Evolutionary conservation across 2,797 vertebrate genomes (phyloP).

Genomic region (Naso thynnoides): DNA sequence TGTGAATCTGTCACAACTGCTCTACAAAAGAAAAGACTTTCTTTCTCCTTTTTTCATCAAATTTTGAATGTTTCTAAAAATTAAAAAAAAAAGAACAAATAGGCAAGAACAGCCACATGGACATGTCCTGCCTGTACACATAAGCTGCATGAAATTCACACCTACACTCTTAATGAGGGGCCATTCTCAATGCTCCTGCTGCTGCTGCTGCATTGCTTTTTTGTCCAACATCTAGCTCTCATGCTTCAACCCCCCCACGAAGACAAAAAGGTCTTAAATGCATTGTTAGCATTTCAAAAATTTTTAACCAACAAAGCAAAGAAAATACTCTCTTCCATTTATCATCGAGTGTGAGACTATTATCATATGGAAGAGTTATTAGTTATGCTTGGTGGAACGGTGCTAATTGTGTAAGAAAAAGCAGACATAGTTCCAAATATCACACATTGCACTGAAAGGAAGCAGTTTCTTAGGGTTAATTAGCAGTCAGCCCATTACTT

Average conservation of each 20-base stretch:
- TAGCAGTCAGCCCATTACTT: slow-evolving; percentile 81
- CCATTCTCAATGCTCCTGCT: slow-evolving; percentile 2
- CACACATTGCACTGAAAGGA: slow-evolving; percentile 76
- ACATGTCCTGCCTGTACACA: slow-evolving; percentile 36
- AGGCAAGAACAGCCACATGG: neutral
- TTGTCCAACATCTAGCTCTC: slow-evolving; percentile 18
- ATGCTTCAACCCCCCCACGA: neutral
- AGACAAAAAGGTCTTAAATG: slow-evolving; percentile 46
- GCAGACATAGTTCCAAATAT: slow-evolving; percentile 77
- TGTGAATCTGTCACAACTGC: too few relatives aligned
- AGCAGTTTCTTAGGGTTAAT: slow-evolving; percentile 84
- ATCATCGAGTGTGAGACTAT: slow-evolving; percentile 53
- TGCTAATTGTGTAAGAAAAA: slow-evolving; percentile 73
- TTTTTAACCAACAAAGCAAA: slow-evolving; percentile 23
- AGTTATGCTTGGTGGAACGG: slow-evolving; percentile 67
- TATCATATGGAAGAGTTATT: slow-evolving; percentile 70
- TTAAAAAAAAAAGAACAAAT: neutral
- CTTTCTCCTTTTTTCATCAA: neutral
- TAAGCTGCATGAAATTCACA: slow-evolving; percentile 26
- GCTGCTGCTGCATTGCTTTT: slow-evolving; percentile 8
- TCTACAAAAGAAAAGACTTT: neutral
- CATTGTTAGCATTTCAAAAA: slow-evolving; percentile 60
- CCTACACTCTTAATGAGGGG: slow-evolving; percentile 33
- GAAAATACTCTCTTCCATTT: slow-evolving; percentile 50
- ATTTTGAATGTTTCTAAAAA: neutral